Conservation (phyloP, 2,888 invertebrate species). For the Caenorhabditis drosophilae region DNA sequence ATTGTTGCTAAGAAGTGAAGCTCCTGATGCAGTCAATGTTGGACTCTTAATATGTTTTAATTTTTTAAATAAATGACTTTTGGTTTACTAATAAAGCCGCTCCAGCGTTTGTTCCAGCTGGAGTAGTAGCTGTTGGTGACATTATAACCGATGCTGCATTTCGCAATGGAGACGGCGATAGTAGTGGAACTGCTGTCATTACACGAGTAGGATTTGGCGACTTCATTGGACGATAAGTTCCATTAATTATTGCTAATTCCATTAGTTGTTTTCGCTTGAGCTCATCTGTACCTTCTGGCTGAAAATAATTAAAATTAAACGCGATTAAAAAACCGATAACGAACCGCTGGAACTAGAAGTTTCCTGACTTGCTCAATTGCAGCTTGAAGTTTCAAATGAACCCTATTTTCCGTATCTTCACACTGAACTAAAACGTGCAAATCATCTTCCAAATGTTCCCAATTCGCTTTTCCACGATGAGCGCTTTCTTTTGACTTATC, state of each 20-base stretch:
- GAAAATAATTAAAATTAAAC: conserved; percentile 62
- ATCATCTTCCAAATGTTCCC: conserved; percentile 98
- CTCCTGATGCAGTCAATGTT: conserved; percentile 13
- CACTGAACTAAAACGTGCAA: conserved; percentile 86
- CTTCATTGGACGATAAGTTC: conserved; percentile 82
- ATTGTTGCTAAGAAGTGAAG: conserved; percentile 12
- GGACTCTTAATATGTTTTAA: conserved; percentile 25
- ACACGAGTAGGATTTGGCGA: conserved; percentile 33
- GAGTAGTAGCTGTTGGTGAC: conserved; percentile 9
- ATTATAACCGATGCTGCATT: conserved; percentile 23
- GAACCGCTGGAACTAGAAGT: conserved; percentile 88
- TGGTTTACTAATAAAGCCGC: conserved; percentile 17
- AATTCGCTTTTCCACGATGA: conserved; percentile 98
- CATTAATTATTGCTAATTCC: conserved; percentile 99
- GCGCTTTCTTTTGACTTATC: conserved; percentile 81
- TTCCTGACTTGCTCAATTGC: conserved; percentile 98
- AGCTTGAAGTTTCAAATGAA: conserved; percentile 88
- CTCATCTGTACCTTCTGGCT: conserved; percentile 99
- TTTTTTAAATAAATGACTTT: too few species aligned
- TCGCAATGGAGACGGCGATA: conserved; percentile 35
- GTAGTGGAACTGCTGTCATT: conserved; percentile 40
- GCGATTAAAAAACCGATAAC: conserved; percentile 54
- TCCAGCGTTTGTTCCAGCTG: conserved; percentile 5
- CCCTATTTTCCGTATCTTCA: conserved; percentile 96
- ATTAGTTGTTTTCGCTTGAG: conserved; percentile 98